A percentile compares a stretch with the other conserved stretches of the same genome.
Conservation (phyloP, 2,888 invertebrate genomes). For the Rhingia campestris region DNA sequence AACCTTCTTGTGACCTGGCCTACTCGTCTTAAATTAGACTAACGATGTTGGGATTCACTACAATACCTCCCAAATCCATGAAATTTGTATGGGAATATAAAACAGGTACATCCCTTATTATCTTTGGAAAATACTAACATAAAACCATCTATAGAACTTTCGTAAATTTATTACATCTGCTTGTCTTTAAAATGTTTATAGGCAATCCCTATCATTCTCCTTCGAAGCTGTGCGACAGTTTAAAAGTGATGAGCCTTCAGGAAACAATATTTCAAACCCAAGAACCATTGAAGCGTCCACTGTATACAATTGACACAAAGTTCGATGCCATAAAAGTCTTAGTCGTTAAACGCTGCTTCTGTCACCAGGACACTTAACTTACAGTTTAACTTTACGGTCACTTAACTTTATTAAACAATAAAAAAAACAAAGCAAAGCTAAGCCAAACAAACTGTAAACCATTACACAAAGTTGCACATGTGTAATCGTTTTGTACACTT, state of each 20-base stretch:
- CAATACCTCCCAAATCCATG: too few species aligned
- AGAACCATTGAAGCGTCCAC: conserved; percentile 3
- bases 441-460: background rate
- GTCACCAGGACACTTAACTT: conserved; percentile 46
- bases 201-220: too few species aligned
- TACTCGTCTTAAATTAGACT: too few species aligned
- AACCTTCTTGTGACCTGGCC: too few species aligned
- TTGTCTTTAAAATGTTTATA: too few species aligned
- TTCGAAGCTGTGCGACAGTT: background rate
- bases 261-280: conserved; percentile 22
- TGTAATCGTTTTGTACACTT: conserved; percentile 20
- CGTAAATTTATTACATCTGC: too few species aligned
- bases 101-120: too few species aligned
- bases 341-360: conserved; percentile 26
- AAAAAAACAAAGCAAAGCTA: conserved; percentile 10
- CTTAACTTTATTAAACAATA: conserved; percentile 57
- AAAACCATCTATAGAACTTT: too few species aligned
- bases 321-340: conserved; percentile 6
- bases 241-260: conserved; percentile 17
- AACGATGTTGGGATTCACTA: too few species aligned
- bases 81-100: too few species aligned
- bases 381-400: conserved; percentile 66
- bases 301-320: conserved; percentile 3
- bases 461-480: conserved; percentile 18
- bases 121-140: too few species aligned